These are phyloP conservation scores for Acanthurus lineatus DNA, from an alignment of 2,797 vertebrate genomes.

Conservation along the genomic window DNA sequence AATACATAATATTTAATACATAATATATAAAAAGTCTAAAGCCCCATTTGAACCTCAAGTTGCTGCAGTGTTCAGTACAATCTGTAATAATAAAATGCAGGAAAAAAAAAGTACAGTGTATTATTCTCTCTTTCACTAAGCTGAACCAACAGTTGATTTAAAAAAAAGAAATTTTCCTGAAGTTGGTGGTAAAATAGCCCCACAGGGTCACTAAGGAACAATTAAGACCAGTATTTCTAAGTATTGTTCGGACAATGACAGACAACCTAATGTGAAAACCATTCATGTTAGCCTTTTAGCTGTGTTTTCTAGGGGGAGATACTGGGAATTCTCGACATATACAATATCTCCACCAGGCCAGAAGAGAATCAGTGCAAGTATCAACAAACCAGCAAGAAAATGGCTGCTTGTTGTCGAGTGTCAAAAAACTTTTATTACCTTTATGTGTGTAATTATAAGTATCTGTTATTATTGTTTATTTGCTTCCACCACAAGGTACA, in stretches of 20 bases:
- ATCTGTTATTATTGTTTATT: too few relatives aligned
- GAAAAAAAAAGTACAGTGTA: background rate
- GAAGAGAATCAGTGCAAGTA: background rate
- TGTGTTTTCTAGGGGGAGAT: background rate
- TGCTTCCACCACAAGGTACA: too few relatives aligned
- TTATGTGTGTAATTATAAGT: too few relatives aligned
- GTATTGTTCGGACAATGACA: background rate
- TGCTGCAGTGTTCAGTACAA: background rate
- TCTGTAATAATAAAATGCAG: background rate
- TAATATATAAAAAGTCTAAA: background rate
- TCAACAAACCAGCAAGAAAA: conserved; percentile 4
- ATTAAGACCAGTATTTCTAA: background rate
- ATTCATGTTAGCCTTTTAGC: too few relatives aligned
- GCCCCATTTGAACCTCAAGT: background rate
- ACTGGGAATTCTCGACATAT: background rate
- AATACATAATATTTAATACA: background rate
- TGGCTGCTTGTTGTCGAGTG: background rate
- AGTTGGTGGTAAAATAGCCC: background rate
- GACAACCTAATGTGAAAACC: too few relatives aligned
- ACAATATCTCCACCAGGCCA: background rate
- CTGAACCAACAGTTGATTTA: background rate
- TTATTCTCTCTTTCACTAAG: background rate
- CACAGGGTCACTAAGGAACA: too few relatives aligned
- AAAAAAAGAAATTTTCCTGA: background rate
- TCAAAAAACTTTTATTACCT: background rate